These are phyloP conservation scores for Liasis olivaceus DNA, from an alignment of 2,797 vertebrate species.

Conservation along the genomic window DNA sequence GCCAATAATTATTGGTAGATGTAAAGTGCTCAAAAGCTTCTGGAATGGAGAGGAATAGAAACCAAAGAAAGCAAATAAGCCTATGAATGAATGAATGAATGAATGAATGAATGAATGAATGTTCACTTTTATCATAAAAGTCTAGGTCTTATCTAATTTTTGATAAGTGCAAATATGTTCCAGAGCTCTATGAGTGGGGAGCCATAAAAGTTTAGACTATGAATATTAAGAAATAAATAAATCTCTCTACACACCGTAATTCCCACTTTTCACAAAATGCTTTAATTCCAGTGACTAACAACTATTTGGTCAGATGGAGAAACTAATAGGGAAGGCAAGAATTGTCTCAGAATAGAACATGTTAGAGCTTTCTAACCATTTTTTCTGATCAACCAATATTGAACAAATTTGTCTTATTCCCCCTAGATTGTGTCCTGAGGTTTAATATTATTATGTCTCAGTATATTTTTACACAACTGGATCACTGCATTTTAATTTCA, in stretches of 20 bases:
- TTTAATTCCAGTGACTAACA: background rate
- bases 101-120: background rate
- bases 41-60: background rate
- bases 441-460: background rate
- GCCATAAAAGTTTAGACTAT: background rate
- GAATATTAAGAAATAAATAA: background rate
- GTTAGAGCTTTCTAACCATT: background rate
- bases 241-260: too few species aligned
- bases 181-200: background rate
- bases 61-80: background rate
- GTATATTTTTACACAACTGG: background rate
- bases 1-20: background rate
- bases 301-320: background rate
- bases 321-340: background rate
- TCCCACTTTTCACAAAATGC: too few species aligned
- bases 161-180: background rate
- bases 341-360: background rate
- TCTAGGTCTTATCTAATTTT: background rate
- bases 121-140: background rate
- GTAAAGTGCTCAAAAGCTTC: background rate
- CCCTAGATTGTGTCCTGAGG: too few species aligned
- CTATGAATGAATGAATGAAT: background rate
- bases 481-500: background rate
- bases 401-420: background rate
- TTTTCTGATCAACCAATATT: background rate